These are phyloP conservation scores for Tupiocoris notatus DNA, from an alignment of 2,888 invertebrate species.

Conservation along the genomic window DNA sequence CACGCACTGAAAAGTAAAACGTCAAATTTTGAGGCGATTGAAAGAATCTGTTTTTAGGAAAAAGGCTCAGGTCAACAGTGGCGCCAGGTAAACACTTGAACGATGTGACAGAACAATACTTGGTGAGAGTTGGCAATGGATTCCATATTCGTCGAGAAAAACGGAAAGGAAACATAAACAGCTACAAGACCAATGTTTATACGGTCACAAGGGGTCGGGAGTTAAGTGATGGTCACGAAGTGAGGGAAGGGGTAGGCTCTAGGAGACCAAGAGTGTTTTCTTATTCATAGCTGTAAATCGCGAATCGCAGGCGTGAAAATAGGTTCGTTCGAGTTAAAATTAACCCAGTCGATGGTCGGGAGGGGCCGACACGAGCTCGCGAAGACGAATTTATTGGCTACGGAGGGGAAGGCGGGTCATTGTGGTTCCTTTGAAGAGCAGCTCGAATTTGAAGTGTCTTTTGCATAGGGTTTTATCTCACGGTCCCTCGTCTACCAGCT, in stretches of 20 bases:
- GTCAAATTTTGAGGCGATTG: no score
- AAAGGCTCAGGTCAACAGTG: no score
- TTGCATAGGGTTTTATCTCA: no score
- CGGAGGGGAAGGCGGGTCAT: not conserved
- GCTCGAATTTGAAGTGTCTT: not conserved
- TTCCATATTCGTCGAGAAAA: not conserved
- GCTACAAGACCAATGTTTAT: not conserved
- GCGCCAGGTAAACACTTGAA: no score
- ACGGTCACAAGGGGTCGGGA: not conserved
- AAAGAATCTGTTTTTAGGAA: no score
- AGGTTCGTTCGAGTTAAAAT: conserved; percentile 11
- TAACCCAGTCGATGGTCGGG: not conserved
- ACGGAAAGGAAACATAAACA: not conserved
- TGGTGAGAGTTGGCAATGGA: no score
- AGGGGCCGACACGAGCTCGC: not conserved
- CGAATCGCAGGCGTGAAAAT: conserved; percentile 27
- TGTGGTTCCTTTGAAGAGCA: not conserved
- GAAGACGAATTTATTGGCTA: not conserved
- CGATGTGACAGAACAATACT: no score
- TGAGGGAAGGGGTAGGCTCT: not conserved
- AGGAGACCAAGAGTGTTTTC: conserved; percentile 22
- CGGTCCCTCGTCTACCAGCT: no score
- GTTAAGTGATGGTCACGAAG: not conserved
- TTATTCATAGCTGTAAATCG: conserved; percentile 41
- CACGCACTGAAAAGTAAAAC: no score